phyloP scores from a whole-genome alignment of 2,888 invertebrate species.

The Eumerus sabulonum region DNA sequence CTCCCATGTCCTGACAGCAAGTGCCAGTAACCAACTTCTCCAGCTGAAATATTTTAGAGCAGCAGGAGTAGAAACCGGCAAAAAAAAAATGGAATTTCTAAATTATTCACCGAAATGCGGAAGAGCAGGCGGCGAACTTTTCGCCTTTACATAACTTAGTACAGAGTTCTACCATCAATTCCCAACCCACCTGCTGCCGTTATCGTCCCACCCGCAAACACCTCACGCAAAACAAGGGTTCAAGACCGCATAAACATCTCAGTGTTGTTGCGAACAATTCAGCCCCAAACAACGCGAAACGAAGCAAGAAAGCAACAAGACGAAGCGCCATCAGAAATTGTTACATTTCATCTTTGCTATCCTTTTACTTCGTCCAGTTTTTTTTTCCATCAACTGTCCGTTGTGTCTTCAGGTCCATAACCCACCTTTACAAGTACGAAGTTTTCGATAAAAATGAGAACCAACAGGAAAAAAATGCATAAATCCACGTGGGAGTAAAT shows the following conservation, averaged over 20 bases:
- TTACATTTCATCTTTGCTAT: constrained; percentile 63
- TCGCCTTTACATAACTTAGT: constrained; percentile 66
- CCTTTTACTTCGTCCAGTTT: constrained; percentile 12
- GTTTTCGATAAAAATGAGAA: constrained; percentile 39
- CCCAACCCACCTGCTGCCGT: constrained; percentile 7
- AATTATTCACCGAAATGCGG: constrained; percentile 65
- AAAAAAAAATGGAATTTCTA: constrained; percentile 51
- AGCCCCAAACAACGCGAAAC: constrained; percentile 44
- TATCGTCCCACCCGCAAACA: constrained; percentile 5
- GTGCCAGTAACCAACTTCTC: constrained; percentile 61
- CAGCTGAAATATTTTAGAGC: constrained; percentile 50
- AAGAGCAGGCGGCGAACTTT: constrained; percentile 64
- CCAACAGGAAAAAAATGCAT: constrained; percentile 24
- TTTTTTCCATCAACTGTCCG: background rate
- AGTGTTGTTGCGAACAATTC: constrained; percentile 54
- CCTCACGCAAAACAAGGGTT: constrained; percentile 58
- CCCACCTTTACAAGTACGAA: constrained; percentile 35
- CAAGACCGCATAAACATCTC: constrained; percentile 65
- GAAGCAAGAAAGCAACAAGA: constrained; percentile 57
- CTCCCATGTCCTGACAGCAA: constrained; percentile 65
- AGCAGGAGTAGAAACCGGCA: constrained; percentile 27
- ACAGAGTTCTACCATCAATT: constrained; percentile 42
- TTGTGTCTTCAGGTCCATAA: background rate
- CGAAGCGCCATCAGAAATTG: constrained; percentile 62
- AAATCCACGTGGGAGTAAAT: constrained; percentile 45